Evolutionary conservation across 2,888 invertebrate genomes (phyloP).

Genomic region (Mamestra brassicae): DNA sequence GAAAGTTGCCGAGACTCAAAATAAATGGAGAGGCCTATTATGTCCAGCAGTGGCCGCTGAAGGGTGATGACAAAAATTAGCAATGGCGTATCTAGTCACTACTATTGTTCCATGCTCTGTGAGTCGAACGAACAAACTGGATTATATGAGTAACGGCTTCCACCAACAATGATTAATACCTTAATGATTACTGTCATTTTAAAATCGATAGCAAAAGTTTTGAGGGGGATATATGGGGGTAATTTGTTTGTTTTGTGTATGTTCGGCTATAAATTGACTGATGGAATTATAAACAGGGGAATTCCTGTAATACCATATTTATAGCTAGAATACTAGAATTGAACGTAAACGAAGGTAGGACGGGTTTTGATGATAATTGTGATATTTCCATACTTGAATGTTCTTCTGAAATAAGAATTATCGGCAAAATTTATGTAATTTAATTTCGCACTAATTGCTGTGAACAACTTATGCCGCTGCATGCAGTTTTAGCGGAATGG

Average conservation of each 20-base stretch:
- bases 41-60: too few relatives aligned
- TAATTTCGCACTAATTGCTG: too few relatives aligned
- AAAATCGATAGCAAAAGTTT: conserved; percentile 60
- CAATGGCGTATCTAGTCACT: not conserved
- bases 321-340: not conserved
- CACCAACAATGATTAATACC: conserved; percentile 58
- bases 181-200: conserved; percentile 62
- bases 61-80: too few relatives aligned
- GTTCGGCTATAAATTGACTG: conserved; percentile 15
- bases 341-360: not conserved
- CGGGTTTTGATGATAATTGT: not conserved
- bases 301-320: not conserved
- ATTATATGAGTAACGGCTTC: conserved; percentile 47
- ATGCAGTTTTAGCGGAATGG: too few relatives aligned
- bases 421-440: too few relatives aligned
- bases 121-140: conserved; percentile 39
- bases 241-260: conserved; percentile 52
- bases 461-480: too few relatives aligned
- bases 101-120: not conserved
- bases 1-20: too few relatives aligned
- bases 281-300: not conserved
- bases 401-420: too few relatives aligned
- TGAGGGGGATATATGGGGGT: conserved; percentile 18
- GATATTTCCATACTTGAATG: too few relatives aligned
- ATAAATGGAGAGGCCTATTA: too few relatives aligned